Conservation (phyloP, 2,113 vertebrate genomes). For the Desmodus rotundus region DNA sequence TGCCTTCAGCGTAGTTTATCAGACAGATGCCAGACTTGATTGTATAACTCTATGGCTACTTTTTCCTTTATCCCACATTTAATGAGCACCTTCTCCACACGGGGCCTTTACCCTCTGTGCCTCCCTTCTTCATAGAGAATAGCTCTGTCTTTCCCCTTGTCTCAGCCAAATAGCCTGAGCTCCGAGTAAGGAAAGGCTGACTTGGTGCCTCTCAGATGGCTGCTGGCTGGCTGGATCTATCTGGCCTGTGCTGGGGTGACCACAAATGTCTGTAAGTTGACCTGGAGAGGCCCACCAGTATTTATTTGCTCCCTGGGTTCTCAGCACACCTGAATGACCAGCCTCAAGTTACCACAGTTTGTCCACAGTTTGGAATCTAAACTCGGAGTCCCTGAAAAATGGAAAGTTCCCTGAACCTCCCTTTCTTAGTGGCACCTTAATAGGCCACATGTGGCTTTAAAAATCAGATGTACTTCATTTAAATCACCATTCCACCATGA, state of each 20-base stretch:
- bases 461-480: neutral
- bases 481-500: neutral
- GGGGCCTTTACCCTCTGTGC: neutral
- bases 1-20: neutral
- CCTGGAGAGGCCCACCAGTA: neutral
- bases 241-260: neutral
- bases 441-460: neutral
- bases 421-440: neutral
- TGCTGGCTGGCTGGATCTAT: neutral
- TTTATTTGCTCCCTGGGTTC: neutral
- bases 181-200: neutral
- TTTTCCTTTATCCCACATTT: neutral
- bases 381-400: neutral
- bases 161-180: neutral
- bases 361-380: neutral
- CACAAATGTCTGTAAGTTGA: neutral
- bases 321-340: neutral
- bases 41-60: neutral
- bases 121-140: neutral
- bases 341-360: neutral
- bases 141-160: neutral
- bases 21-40: neutral
- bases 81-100: fast-evolving
- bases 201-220: neutral
- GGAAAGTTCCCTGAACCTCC: neutral